These are phyloP conservation scores for Dicycla oo DNA, from an alignment of 2,888 invertebrate genomes.

Conservation along the genomic window DNA sequence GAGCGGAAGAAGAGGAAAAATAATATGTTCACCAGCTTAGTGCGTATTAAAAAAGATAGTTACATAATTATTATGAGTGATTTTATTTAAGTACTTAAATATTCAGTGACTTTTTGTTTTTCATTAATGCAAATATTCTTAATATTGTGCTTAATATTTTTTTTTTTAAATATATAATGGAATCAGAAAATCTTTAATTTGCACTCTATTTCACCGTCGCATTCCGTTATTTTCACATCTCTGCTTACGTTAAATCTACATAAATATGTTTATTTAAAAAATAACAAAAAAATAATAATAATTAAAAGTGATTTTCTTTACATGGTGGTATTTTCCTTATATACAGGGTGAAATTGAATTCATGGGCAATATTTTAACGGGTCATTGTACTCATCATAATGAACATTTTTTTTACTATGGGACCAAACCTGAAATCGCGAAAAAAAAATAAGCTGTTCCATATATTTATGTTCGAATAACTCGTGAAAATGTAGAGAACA, in stretches of 20 bases:
- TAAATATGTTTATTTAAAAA: too few species aligned
- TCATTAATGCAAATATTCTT: not conserved
- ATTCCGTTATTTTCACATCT: not conserved
- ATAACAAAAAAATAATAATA: too few species aligned
- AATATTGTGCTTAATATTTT: not conserved
- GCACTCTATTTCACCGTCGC: not conserved
- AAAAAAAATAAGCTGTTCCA: too few species aligned
- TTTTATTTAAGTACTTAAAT: not conserved
- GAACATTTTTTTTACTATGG: too few species aligned
- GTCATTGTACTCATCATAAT: too few species aligned
- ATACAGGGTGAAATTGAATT: too few species aligned
- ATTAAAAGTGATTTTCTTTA: not conserved
- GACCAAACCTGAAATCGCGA: too few species aligned
- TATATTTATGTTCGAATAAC: too few species aligned
- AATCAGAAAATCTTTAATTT: not conserved
- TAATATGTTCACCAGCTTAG: constrained; percentile 1
- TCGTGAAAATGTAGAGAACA: too few species aligned
- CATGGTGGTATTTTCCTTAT: too few species aligned
- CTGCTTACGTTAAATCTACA: not conserved
- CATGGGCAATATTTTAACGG: too few species aligned
- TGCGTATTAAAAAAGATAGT: not conserved
- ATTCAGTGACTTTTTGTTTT: not conserved
- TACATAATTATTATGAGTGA: not conserved
- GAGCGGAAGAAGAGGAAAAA: not conserved
- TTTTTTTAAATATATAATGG: not conserved